Percentiles rank a stretch among this genome's conserved stretches.
phyloP scores from a whole-genome alignment of 2,797 vertebrate genomes.

The Phylloscopus collybita region DNA sequence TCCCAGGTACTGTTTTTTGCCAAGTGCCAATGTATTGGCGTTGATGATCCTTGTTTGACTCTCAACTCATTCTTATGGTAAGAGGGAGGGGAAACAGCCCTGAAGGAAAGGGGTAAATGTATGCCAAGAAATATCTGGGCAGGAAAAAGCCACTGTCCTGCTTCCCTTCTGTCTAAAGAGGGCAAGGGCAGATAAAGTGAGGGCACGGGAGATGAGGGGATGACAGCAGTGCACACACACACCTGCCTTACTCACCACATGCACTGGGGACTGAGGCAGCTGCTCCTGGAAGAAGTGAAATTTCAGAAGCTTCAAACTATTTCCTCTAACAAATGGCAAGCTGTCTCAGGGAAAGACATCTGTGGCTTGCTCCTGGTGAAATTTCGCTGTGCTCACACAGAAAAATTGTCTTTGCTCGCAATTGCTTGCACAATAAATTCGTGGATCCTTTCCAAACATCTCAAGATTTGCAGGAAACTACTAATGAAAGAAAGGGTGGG shows the following conservation, averaged over 20 bases:
- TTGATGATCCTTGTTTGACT: background rate
- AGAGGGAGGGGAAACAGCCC: background rate
- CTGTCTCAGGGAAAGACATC: background rate
- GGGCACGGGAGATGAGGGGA: background rate
- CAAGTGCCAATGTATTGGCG: background rate
- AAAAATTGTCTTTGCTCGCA: background rate
- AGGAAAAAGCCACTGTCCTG: background rate
- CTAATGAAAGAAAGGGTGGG: background rate
- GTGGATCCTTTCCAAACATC: background rate
- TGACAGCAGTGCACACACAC: background rate
- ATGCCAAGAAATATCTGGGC: background rate
- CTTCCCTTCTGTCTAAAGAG: background rate
- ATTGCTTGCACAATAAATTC: background rate
- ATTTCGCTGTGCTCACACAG: background rate
- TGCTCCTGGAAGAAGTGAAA: background rate
- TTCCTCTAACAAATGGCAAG: constrained; percentile 10
- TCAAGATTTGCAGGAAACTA: background rate
- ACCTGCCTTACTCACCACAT: background rate
- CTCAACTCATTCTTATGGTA: background rate
- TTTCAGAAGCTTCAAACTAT: background rate
- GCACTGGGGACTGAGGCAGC: background rate
- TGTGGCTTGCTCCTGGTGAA: constrained; percentile 3
- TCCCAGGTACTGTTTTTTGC: background rate
- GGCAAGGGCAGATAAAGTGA: background rate
- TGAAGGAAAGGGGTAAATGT: background rate